Evolutionary conservation across 2,113 vertebrate species (phyloP).

Genomic region (Bos indicus): DNA sequence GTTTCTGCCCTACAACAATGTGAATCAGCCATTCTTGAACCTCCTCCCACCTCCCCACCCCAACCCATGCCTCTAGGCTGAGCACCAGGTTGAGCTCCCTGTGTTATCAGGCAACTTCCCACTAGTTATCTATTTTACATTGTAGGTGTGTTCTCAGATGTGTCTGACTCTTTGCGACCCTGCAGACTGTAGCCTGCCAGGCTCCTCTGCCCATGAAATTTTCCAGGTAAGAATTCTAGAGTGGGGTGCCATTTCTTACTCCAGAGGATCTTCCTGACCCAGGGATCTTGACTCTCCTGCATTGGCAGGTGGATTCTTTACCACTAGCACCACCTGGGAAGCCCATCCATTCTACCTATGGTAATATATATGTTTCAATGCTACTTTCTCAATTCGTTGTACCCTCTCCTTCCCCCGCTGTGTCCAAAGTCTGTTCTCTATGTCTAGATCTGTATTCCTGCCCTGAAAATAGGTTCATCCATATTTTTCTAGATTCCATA

Average conservation of each 20-base stretch:
- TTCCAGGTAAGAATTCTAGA: neutral
- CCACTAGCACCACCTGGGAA: neutral
- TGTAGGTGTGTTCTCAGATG: neutral
- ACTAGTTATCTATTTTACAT: neutral
- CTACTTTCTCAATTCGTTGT: neutral
- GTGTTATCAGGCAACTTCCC: neutral
- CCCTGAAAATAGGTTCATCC: neutral
- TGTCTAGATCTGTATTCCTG: neutral
- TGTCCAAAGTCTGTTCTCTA: neutral
- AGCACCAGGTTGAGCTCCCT: neutral
- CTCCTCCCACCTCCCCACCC: neutral
- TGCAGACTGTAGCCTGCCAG: neutral
- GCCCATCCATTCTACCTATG: neutral
- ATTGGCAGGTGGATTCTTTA: neutral
- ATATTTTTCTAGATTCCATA: neutral
- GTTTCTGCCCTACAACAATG: neutral
- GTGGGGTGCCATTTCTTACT: neutral
- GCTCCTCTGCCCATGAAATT: neutral
- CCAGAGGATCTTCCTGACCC: neutral
- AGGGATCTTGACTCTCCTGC: neutral
- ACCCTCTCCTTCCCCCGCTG: neutral
- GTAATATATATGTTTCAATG: neutral
- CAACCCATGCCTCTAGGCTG: neutral
- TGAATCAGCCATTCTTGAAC: neutral
- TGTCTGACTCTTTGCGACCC: neutral